Evolutionary conservation across 2,797 vertebrate species (phyloP).

Genomic region (Thamnophis elegans): DNA sequence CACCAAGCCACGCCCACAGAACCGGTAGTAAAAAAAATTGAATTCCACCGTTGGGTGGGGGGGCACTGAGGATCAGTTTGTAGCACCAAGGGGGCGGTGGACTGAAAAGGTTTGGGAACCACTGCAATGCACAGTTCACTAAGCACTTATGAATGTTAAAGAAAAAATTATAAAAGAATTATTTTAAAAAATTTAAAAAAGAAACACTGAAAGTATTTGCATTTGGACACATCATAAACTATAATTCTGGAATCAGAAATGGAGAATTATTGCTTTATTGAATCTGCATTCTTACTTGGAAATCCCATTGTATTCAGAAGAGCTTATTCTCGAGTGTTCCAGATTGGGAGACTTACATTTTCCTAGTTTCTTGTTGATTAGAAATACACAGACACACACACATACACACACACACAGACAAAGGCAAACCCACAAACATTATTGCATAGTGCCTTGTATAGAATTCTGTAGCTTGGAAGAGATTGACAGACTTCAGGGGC

Average conservation of each 20-base stretch:
- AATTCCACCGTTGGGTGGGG: no score
- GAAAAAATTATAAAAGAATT: no score
- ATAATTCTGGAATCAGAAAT: neutral
- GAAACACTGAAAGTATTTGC: neutral
- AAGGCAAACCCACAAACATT: neutral
- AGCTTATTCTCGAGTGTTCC: neutral
- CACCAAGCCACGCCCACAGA: no score
- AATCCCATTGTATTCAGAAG: neutral
- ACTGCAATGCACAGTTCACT: no score
- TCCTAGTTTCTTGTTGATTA: constrained; percentile 24
- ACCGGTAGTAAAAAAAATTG: no score
- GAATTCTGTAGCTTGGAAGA: neutral
- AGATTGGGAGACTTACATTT: neutral
- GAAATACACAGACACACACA: neutral
- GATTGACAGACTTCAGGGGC: neutral
- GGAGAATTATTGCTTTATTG: neutral
- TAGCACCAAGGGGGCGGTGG: no score
- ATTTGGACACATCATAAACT: neutral
- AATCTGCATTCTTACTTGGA: neutral
- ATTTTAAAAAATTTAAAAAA: no score
- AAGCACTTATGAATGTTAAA: no score
- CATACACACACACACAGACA: neutral
- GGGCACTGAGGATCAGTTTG: no score
- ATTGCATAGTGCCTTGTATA: neutral
- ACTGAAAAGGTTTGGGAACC: no score